Percentiles rank a stretch among this genome's conserved stretches.
Evolutionary conservation across 2,888 invertebrate genomes (phyloP).

Genomic region (Melipona bicolor): DNA sequence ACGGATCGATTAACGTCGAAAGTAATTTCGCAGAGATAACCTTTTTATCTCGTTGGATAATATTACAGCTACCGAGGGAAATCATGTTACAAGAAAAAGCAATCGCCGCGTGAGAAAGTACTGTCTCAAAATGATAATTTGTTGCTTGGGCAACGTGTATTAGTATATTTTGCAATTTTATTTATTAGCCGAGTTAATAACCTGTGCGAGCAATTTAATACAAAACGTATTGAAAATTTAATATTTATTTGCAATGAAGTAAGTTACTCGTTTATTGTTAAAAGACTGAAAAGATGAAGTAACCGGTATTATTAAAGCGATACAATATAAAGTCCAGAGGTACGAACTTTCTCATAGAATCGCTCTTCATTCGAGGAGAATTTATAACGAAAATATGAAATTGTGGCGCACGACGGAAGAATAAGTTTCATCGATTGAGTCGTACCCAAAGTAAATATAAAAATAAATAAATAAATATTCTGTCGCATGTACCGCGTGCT

Average conservation of each 20-base stretch:
- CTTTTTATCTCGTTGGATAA: background rate
- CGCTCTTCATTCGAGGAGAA: background rate
- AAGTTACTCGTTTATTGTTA: background rate
- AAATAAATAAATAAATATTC: too few species aligned
- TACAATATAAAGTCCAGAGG: background rate
- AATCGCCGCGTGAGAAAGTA: background rate
- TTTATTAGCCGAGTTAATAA: background rate
- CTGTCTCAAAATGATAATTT: background rate
- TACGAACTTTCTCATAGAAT: background rate
- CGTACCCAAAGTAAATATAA: too few species aligned
- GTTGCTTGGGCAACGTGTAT: background rate
- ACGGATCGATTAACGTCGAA: slow-evolving; percentile 1
- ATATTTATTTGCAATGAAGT: background rate
- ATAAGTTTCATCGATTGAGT: too few species aligned
- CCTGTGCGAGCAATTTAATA: background rate
- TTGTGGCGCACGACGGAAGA: too few species aligned
- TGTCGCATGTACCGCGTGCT: too few species aligned
- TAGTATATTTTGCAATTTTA: background rate
- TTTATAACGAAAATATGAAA: background rate
- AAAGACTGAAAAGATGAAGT: background rate
- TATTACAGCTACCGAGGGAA: background rate
- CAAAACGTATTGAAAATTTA: background rate
- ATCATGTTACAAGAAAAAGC: background rate
- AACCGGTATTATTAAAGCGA: background rate
- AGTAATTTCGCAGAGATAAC: background rate